Percentiles rank a stretch among this genome's conserved stretches.
Conservation (phyloP, 1,140 invertebrate species). For the Apocrypta bakeri region DNA sequence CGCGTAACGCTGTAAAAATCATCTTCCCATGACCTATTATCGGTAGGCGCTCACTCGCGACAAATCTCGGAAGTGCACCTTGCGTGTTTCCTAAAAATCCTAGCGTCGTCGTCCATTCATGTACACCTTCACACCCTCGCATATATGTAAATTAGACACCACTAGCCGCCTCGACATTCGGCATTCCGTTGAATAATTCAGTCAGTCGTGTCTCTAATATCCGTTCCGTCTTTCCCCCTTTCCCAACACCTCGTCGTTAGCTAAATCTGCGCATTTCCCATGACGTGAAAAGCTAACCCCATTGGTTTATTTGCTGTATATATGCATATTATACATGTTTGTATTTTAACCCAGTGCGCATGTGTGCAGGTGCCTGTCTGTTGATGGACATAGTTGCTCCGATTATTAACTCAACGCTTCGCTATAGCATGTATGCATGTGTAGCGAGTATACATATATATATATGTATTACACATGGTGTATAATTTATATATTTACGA, state of each 20-base stretch:
- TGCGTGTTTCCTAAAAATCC: not conserved
- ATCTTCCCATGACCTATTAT: constrained; percentile 12
- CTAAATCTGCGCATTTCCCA: constrained; percentile 55
- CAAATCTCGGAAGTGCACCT: not conserved
- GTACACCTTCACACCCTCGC: constrained; percentile 21
- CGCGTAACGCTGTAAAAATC: not conserved
- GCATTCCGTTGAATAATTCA: constrained; percentile 61
- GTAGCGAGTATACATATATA: no score
- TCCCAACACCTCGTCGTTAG: not conserved
- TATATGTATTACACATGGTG: no score
- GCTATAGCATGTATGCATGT: no score
- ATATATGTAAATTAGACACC: constrained; percentile 58
- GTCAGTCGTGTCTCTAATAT: constrained; percentile 58
- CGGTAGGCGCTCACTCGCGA: not conserved
- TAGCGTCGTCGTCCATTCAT: not conserved
- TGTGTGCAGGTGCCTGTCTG: not conserved
- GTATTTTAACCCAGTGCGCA: not conserved
- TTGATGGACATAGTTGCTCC: constrained; percentile 24
- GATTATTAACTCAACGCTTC: constrained; percentile 1
- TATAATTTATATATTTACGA: no score
- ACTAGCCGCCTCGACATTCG: constrained; percentile 32
- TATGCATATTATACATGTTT: not conserved
- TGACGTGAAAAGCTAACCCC: constrained; percentile 38
- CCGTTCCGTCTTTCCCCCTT: constrained; percentile 35
- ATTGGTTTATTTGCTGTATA: no score